Evolutionary conservation across 1,140 invertebrate genomes (phyloP).

Genomic region (Panulirus ornatus): DNA sequence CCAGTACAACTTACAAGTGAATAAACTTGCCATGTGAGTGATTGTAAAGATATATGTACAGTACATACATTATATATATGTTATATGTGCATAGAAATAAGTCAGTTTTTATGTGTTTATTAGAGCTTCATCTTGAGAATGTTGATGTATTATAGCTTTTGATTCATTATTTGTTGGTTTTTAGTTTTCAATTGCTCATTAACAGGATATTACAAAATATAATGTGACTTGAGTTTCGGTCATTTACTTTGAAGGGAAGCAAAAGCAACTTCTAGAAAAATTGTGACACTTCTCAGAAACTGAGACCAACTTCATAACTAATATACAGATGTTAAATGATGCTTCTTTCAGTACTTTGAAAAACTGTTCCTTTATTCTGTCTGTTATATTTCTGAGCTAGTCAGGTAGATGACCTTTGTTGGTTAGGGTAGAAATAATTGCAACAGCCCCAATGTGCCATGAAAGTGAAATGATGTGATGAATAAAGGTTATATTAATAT

Average conservation of each 20-base stretch:
- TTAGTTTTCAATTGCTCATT: slow-evolving; percentile 31
- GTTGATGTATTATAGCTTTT: slow-evolving; percentile 44
- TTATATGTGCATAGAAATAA: slow-evolving; percentile 46
- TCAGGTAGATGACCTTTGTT: slow-evolving; percentile 24
- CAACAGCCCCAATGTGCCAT: slow-evolving; percentile 10
- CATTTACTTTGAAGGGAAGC: slow-evolving; percentile 6
- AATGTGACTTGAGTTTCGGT: slow-evolving; percentile 8
- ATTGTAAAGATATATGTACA: slow-evolving; percentile 32
- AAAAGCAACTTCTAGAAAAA: not conserved
- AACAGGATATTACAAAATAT: slow-evolving; percentile 13
- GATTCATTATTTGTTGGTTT: slow-evolving; percentile 35
- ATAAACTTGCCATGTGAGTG: slow-evolving; percentile 50
- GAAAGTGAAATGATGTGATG: not conserved
- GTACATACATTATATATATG: slow-evolving; percentile 28
- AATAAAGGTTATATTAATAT: slow-evolving; percentile 3
- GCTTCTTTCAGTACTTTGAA: not conserved
- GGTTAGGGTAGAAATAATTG: slow-evolving; percentile 16
- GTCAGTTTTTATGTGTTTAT: slow-evolving; percentile 15
- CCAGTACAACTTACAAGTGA: slow-evolving; percentile 47
- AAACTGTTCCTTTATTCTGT: slow-evolving; percentile 6
- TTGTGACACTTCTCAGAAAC: not conserved
- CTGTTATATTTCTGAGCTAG: slow-evolving; percentile 41
- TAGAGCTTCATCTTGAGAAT: slow-evolving; percentile 35
- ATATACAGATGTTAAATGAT: not conserved
- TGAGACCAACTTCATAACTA: not conserved